phyloP scores from a whole-genome alignment of 2,113 vertebrate genomes.

The Onychorhynchus coronatus region DNA sequence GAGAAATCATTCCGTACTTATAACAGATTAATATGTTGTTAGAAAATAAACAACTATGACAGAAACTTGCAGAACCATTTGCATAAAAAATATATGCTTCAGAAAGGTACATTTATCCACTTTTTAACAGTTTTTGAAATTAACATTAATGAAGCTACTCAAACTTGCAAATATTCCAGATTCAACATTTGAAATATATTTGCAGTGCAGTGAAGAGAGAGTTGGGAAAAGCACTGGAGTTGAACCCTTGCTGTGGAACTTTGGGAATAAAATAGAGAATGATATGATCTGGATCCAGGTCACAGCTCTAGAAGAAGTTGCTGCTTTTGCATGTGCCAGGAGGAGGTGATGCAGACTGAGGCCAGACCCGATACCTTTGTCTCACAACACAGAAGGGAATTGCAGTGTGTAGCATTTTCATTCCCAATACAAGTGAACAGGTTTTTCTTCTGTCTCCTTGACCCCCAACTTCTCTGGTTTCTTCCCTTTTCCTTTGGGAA shows the following conservation, averaged over 20 bases:
- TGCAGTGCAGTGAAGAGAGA: not conserved
- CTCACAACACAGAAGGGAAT: not conserved
- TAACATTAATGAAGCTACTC: not conserved
- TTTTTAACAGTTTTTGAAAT: not conserved
- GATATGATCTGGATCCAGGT: not conserved
- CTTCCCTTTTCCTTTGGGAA: not conserved
- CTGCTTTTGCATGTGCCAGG: not conserved
- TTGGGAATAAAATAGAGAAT: not conserved
- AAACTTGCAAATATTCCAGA: not conserved
- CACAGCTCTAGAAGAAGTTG: not conserved
- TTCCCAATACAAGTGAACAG: not conserved
- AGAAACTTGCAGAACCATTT: not conserved
- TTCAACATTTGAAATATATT: not conserved
- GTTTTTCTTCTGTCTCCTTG: not conserved
- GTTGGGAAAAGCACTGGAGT: not conserved
- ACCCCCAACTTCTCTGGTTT: not conserved
- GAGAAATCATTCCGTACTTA: not conserved
- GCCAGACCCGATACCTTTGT: not conserved
- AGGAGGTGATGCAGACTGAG: not conserved
- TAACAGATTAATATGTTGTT: not conserved
- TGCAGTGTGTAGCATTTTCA: not conserved
- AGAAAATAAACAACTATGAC: not conserved
- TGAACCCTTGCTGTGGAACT: not conserved
- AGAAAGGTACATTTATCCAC: not conserved
- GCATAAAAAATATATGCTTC: not conserved